Conservation (phyloP, 2,797 vertebrate genomes). For the Perodicticus potto region DNA sequence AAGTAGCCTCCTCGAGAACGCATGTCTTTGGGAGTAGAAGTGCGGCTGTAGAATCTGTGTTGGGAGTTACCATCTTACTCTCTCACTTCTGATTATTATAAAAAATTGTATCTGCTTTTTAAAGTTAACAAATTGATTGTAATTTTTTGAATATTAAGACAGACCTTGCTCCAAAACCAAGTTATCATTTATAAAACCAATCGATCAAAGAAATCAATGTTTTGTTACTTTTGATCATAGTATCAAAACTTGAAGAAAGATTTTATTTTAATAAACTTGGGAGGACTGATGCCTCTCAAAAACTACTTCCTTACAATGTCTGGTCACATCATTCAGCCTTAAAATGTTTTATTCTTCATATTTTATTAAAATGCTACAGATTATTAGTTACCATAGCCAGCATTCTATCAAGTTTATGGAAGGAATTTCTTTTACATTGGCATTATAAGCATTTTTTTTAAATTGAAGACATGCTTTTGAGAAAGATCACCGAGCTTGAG, state of each 20-base stretch:
- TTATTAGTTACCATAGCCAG: constrained; percentile 5
- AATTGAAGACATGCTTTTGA: constrained; percentile 36
- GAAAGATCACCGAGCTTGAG: constrained; percentile 46
- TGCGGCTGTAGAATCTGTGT: neutral
- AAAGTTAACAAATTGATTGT: neutral
- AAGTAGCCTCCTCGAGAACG: neutral
- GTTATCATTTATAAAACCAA: neutral
- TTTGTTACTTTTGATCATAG: neutral
- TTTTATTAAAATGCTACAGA: constrained; percentile 20
- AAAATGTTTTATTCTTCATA: constrained; percentile 24
- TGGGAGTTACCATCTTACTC: neutral
- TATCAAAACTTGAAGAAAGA: neutral
- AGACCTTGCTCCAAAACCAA: neutral
- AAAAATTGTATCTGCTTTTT: neutral
- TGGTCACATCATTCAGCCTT: neutral
- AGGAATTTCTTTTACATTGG: constrained; percentile 5
- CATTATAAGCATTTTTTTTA: neutral
- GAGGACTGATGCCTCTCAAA: neutral
- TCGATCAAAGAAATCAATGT: neutral
- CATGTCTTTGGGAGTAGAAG: neutral
- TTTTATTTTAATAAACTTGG: constrained; percentile 9
- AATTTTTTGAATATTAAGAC: neutral
- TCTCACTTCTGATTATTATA: neutral
- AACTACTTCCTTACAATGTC: neutral
- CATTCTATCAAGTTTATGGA: neutral